Evolutionary conservation across 37 sponge, comb jelly and placozoan genomes (phyloP).

Genomic region (Mnemiopsis leidyi): DNA sequence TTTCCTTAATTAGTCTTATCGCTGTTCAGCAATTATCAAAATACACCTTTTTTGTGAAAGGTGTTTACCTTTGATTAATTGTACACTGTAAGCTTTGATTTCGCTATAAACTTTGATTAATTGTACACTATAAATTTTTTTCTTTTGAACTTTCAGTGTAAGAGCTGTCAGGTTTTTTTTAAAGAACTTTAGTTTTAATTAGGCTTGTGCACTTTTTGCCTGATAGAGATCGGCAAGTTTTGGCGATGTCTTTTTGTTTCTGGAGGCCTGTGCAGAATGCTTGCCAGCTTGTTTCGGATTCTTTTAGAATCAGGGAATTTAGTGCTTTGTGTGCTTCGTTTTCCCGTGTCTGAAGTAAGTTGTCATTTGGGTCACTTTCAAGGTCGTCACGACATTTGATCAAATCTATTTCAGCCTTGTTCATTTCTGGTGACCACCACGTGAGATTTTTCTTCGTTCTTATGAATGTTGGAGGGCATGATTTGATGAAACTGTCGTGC

Average conservation of each 20-base stretch:
- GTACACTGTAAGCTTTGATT: background rate
- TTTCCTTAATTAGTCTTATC: too few species aligned
- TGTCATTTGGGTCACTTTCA: background rate
- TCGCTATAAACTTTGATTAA: background rate
- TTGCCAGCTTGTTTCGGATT: background rate
- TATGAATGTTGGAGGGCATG: constrained; percentile 4
- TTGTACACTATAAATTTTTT: too few species aligned
- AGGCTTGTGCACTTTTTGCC: background rate
- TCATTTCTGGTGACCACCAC: constrained; percentile 15
- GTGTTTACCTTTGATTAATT: too few species aligned
- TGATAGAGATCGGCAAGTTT: background rate
- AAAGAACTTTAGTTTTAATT: too few species aligned
- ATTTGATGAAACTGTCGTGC: background rate
- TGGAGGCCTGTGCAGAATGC: constrained; percentile 6
- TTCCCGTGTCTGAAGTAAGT: background rate
- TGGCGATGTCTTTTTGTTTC: background rate
- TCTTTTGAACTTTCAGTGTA: background rate
- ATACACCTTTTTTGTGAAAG: too few species aligned
- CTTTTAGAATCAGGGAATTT: background rate
- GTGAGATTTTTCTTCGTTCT: background rate
- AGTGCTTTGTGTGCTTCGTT: background rate
- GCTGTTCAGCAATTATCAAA: too few species aligned
- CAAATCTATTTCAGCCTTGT: background rate
- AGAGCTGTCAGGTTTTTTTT: background rate
- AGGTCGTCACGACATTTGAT: background rate